A percentile compares a stretch with the other conserved stretches of the same genome.
These are phyloP conservation scores for Drosophila murphyi DNA, from an alignment of 1,140 invertebrate genomes.

Conservation along the genomic window DNA sequence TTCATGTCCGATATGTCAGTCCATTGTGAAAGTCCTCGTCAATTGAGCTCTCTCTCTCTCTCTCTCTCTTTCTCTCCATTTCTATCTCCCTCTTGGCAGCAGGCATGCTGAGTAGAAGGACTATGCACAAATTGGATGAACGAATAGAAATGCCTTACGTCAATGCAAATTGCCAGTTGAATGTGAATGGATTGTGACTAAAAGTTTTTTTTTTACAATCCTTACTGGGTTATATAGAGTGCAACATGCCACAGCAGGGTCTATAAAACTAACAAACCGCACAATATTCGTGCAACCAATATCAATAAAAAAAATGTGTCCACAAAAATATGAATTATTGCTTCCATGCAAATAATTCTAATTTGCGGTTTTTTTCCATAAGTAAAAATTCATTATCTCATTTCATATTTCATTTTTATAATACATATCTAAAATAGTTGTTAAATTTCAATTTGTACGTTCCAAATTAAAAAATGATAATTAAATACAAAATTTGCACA, in stretches of 20 bases:
- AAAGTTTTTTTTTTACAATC: background rate
- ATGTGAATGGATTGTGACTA: constrained; percentile 12
- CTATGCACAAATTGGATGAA: constrained; percentile 36
- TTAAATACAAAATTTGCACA: no score
- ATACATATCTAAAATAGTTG: no score
- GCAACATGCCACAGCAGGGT: background rate
- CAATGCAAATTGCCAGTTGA: constrained; percentile 41
- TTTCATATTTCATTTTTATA: no score
- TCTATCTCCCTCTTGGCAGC: background rate
- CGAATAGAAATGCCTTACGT: constrained; percentile 34
- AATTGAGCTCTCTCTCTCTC: constrained; percentile 7
- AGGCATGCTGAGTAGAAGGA: background rate
- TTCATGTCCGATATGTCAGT: constrained; percentile 37
- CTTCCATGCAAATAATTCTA: no score
- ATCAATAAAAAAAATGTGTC: background rate
- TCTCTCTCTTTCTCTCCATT: background rate
- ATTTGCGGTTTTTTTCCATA: no score
- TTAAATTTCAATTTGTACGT: no score
- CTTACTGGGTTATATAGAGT: background rate
- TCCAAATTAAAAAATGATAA: no score
- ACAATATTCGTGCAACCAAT: background rate
- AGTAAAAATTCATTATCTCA: no score
- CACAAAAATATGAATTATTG: background rate
- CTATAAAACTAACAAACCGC: background rate
- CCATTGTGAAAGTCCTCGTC: constrained; percentile 42